These are phyloP conservation scores for Aphis craccivora DNA, from an alignment of 1,140 invertebrate genomes.

Conservation along the genomic window DNA sequence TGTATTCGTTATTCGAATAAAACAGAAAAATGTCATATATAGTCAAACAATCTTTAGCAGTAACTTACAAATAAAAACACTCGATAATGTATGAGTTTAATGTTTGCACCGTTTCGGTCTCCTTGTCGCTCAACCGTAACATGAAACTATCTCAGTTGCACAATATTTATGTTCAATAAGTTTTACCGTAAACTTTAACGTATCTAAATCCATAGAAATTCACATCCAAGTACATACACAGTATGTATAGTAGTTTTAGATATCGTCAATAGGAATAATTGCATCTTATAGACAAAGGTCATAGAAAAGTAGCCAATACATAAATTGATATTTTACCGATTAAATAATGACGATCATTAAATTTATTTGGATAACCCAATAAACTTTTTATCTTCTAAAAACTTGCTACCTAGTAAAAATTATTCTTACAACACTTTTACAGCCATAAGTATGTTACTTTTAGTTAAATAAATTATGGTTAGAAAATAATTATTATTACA, in stretches of 20 bases:
- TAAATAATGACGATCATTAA: neutral
- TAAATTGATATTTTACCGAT: neutral
- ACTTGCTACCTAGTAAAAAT: neutral
- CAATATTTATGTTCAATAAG: conserved; percentile 43
- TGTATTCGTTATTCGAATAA: neutral
- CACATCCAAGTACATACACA: neutral
- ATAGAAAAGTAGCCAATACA: neutral
- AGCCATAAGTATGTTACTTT: neutral
- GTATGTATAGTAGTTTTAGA: neutral
- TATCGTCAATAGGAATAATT: neutral
- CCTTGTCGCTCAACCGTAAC: conserved; percentile 38
- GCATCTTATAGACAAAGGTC: neutral
- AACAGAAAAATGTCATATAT: neutral
- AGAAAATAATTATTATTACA: neutral
- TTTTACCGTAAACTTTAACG: conserved; percentile 41
- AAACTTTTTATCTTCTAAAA: neutral
- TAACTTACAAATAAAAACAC: conserved; percentile 25
- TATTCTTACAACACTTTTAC: neutral
- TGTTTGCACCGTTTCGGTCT: neutral
- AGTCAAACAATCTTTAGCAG: neutral
- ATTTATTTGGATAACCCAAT: neutral
- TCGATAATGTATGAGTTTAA: conserved; percentile 23
- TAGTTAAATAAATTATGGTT: neutral
- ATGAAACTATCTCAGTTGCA: neutral
- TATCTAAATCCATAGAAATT: neutral